A percentile compares a stretch with the other conserved stretches of the same genome.
phyloP scores from a whole-genome alignment of 2,797 vertebrate genomes.

The Sphenopsis melanotis region DNA sequence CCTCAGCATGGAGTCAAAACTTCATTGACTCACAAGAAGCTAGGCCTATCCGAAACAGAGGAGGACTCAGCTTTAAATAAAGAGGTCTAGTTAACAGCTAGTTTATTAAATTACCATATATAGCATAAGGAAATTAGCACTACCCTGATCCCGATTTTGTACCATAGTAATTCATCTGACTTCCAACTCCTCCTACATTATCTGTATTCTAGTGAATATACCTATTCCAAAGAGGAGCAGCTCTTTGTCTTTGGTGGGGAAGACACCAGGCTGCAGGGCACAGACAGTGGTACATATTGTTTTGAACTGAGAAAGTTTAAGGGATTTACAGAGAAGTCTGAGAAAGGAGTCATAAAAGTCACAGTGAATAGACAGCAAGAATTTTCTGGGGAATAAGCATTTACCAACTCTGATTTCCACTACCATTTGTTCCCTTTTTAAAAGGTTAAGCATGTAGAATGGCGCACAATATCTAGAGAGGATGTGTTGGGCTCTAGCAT shows the following conservation, averaged over 20 bases:
- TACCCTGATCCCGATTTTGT: not conserved
- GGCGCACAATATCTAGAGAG: not conserved
- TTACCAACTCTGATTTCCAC: not conserved
- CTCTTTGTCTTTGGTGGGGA: not conserved
- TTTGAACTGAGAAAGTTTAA: not conserved
- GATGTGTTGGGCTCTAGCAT: not conserved
- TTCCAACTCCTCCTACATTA: not conserved
- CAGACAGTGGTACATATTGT: not conserved
- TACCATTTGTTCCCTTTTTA: not conserved
- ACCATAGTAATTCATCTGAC: not conserved
- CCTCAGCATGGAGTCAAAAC: not conserved
- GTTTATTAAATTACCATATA: not conserved
- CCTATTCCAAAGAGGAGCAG: not conserved
- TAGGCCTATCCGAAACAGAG: not conserved
- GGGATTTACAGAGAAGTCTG: not conserved
- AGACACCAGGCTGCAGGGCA: not conserved
- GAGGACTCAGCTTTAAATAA: not conserved
- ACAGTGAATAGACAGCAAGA: not conserved
- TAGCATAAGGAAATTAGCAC: not conserved
- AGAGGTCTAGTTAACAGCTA: not conserved
- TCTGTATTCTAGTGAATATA: not conserved
- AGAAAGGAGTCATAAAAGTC: not conserved
- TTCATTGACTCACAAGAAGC: fast-evolving
- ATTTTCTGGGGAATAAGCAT: not conserved
- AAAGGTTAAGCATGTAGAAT: not conserved